These are phyloP conservation scores for Diadegma fenestrale DNA, from an alignment of 2,888 invertebrate species.

Conservation along the genomic window DNA sequence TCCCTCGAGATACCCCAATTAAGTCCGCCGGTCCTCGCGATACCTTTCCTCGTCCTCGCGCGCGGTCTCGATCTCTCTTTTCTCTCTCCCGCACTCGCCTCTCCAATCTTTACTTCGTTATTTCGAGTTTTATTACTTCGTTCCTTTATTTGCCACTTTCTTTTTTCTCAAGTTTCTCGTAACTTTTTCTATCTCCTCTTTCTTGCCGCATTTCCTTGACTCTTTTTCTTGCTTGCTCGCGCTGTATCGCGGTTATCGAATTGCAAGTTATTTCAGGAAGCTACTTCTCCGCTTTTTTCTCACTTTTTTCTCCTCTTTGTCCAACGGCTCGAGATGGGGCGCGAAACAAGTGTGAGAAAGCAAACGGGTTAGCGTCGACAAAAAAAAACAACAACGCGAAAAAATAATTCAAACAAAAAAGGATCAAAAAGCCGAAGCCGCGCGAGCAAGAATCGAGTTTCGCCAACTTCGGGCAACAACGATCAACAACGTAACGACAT, in stretches of 20 bases:
- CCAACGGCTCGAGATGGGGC: conserved; percentile 4
- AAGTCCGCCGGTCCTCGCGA: conserved; percentile 49
- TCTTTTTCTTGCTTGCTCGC: not conserved
- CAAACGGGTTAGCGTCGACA: not conserved
- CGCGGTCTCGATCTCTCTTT: conserved; percentile 13
- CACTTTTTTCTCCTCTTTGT: conserved; percentile 16
- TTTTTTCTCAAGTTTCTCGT: not conserved
- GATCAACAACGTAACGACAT: conserved; percentile 64
- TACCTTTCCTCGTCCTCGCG: conserved; percentile 25
- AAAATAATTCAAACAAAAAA: not conserved
- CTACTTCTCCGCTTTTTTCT: conserved; percentile 57
- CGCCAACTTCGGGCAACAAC: conserved; percentile 33
- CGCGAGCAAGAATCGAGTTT: conserved; percentile 59
- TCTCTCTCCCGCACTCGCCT: too few relatives aligned
- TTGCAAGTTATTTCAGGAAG: conserved; percentile 63
- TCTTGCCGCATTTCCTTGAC: conserved; percentile 5
- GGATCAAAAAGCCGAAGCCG: conserved; percentile 18
- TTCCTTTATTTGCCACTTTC: conserved; percentile 17
- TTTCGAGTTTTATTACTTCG: conserved; percentile 23
- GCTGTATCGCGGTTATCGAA: conserved; percentile 59
- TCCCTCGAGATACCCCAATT: conserved; percentile 66
- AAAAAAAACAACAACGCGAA: not conserved
- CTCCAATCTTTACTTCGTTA: too few relatives aligned
- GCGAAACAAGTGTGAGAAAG: conserved; percentile 13
- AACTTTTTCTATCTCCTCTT: not conserved